phyloP scores from a whole-genome alignment of 2,888 invertebrate species.

The Brachycybe producta region DNA sequence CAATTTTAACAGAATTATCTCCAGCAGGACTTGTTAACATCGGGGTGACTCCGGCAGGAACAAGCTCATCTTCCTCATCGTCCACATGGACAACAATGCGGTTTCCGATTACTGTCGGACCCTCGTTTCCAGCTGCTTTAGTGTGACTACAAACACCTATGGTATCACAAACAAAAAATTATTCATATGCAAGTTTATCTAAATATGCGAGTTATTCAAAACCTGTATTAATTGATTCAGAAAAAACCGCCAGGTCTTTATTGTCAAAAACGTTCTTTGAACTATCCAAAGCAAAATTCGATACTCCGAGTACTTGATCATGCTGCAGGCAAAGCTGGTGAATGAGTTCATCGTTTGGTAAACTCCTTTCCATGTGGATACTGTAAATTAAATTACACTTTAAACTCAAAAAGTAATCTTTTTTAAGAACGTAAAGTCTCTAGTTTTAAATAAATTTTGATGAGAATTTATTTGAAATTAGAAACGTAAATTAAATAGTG shows the following conservation, averaged over 20 bases:
- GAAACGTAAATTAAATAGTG: too few relatives aligned
- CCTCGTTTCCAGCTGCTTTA: constrained; percentile 67
- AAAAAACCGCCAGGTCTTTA: neutral
- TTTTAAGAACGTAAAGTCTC: too few relatives aligned
- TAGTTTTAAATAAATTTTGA: too few relatives aligned
- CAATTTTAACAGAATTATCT: constrained; percentile 8
- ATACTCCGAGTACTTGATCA: constrained; percentile 29
- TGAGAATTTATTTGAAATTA: too few relatives aligned
- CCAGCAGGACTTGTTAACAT: constrained; percentile 12
- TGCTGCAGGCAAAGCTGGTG: constrained; percentile 61
- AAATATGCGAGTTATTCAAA: too few relatives aligned
- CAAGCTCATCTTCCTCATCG: constrained; percentile 19
- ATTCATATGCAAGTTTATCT: too few relatives aligned
- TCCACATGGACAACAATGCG: constrained; percentile 58
- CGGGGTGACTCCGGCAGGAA: constrained; percentile 9
- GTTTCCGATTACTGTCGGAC: constrained; percentile 64
- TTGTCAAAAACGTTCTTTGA: neutral
- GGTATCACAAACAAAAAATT: too few relatives aligned
- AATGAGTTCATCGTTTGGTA: constrained; percentile 57
- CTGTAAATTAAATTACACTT: constrained; percentile 26
- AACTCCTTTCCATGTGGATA: constrained; percentile 34
- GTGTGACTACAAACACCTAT: too few relatives aligned
- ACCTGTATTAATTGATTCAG: neutral
- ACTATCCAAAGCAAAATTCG: neutral
- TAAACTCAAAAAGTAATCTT: too few relatives aligned